A percentile compares a stretch with the other conserved stretches of the same genome.
phyloP scores from a whole-genome alignment of 2,888 invertebrate genomes.

The Pantelozetes paolii region DNA sequence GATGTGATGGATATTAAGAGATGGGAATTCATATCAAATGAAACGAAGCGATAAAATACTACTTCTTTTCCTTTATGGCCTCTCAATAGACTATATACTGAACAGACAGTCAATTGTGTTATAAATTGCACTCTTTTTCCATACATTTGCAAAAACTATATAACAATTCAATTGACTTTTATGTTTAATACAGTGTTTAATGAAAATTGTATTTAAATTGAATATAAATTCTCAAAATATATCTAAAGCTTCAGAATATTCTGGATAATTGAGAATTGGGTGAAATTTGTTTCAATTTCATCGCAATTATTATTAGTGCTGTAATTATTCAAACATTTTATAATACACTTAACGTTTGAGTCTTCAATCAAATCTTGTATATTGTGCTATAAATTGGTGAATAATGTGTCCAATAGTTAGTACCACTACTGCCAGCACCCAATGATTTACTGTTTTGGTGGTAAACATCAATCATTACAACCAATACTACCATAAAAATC shows the following conservation, averaged over 20 bases:
- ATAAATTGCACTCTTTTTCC: conserved; percentile 21
- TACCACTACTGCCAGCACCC: not conserved
- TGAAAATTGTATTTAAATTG: not conserved
- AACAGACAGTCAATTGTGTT: conserved; percentile 26
- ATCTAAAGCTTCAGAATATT: not conserved
- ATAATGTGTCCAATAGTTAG: not conserved
- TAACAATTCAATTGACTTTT: conserved; percentile 9
- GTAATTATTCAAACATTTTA: too few relatives aligned
- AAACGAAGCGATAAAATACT: conserved; percentile 26
- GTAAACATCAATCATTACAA: not conserved
- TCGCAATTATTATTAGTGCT: too few relatives aligned
- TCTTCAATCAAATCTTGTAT: too few relatives aligned
- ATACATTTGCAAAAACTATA: not conserved
- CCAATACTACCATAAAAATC: not conserved
- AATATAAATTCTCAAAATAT: not conserved
- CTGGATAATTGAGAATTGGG: too few relatives aligned
- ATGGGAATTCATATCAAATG: conserved; percentile 26
- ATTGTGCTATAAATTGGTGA: too few relatives aligned
- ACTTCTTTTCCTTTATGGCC: not conserved
- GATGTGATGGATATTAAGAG: conserved; percentile 26
- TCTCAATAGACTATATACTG: conserved; percentile 8
- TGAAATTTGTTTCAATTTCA: too few relatives aligned
- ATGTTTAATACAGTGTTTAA: too few relatives aligned
- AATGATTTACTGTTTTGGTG: not conserved
- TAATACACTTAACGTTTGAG: too few relatives aligned